These are phyloP conservation scores for Dynastes grantii DNA, from an alignment of 2,888 invertebrate species.

Conservation along the genomic window DNA sequence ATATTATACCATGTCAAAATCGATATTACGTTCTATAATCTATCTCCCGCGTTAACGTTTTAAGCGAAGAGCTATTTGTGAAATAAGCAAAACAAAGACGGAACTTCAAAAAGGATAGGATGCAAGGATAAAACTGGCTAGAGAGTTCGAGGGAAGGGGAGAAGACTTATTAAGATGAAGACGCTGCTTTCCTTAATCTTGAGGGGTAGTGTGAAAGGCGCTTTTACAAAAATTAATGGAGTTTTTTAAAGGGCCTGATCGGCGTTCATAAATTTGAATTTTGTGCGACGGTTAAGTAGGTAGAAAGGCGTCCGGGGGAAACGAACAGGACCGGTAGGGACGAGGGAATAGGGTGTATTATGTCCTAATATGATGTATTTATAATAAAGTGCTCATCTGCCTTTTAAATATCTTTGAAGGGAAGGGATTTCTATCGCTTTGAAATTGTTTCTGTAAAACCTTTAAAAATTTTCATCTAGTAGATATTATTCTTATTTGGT, in stretches of 20 bases:
- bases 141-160: not conserved
- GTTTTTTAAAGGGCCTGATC: conserved; percentile 36
- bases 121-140: not conserved
- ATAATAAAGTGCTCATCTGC: too few species aligned
- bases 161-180: conserved; percentile 26
- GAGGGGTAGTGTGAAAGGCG: conserved; percentile 11
- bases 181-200: conserved; percentile 28
- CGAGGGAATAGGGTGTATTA: not conserved
- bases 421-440: too few species aligned
- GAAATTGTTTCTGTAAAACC: too few species aligned
- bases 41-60: not conserved
- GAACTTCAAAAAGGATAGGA: not conserved
- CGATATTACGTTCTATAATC: conserved; percentile 3
- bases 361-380: too few species aligned
- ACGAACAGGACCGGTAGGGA: not conserved
- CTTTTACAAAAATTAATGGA: conserved; percentile 46
- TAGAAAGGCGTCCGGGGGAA: not conserved
- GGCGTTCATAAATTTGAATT: conserved; percentile 39
- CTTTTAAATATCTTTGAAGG: too few species aligned
- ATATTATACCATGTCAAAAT: not conserved
- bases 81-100: conserved; percentile 1
- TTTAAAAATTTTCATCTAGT: too few species aligned
- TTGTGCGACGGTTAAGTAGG: not conserved
- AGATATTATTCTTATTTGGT: too few species aligned
- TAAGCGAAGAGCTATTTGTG: not conserved